Evolutionary conservation across 2,888 invertebrate genomes (phyloP).

Genomic region (Tridacna gigas): DNA sequence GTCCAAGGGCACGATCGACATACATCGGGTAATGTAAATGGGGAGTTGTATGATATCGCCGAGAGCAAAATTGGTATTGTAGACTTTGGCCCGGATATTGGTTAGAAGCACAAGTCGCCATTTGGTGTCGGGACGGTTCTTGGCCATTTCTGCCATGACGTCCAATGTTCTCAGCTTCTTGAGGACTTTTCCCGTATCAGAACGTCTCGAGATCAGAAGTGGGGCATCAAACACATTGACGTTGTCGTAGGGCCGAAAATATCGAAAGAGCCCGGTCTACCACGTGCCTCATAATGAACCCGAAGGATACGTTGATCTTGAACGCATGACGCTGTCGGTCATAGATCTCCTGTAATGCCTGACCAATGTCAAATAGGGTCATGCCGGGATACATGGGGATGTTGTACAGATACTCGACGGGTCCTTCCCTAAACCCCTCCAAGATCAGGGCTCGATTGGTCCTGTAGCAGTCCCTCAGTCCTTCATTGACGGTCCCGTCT

Average conservation of each 20-base stretch:
- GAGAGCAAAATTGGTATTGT: constrained; percentile 29
- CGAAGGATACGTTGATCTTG: constrained; percentile 34
- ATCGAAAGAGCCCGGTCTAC: constrained; percentile 35
- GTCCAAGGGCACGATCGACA: neutral
- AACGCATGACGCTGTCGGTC: constrained; percentile 43
- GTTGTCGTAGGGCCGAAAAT: constrained; percentile 35
- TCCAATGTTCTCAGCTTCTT: constrained; percentile 23
- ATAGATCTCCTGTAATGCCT: constrained; percentile 32
- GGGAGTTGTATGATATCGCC: no score
- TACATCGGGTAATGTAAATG: constrained; percentile 15
- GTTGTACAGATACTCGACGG: constrained; percentile 43
- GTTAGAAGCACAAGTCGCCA: constrained; percentile 32
- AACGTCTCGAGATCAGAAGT: constrained; percentile 23
- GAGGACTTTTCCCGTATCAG: constrained; percentile 28
- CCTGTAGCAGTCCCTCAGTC: constrained; percentile 27
- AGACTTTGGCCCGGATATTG: constrained; percentile 23
- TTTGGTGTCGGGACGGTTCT: constrained; percentile 34
- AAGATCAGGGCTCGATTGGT: constrained; percentile 37
- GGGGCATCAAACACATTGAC: constrained; percentile 27
- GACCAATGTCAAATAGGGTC: constrained; percentile 18
- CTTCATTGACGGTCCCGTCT: constrained; percentile 27
- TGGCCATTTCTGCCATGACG: constrained; percentile 34
- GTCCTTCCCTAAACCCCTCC: constrained; percentile 27
- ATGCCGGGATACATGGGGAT: constrained; percentile 37
- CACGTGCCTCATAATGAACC: constrained; percentile 35